Conservation (phyloP, 2,113 vertebrate genomes). For the Chrysochloris asiatica region DNA sequence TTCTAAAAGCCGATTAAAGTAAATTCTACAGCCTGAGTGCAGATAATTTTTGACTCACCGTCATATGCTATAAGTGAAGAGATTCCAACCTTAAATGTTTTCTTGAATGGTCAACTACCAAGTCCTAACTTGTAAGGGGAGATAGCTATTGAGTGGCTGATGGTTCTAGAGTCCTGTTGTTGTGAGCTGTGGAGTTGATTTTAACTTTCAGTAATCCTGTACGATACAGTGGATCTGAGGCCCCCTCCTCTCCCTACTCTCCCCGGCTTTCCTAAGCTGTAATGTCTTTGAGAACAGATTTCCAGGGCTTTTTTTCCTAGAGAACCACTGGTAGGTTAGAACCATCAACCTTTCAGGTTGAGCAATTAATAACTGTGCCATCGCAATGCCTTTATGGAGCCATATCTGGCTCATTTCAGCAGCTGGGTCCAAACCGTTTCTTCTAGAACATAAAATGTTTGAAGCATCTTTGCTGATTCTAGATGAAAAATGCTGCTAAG, state of each 20-base stretch:
- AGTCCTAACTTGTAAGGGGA: not conserved
- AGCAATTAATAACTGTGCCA: not conserved
- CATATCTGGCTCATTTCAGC: conserved; percentile 31
- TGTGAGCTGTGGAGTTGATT: not conserved
- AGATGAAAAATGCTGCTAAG: conserved; percentile 66
- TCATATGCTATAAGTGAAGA: not conserved
- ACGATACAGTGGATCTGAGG: not conserved
- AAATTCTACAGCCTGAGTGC: too few species aligned
- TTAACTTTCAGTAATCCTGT: not conserved
- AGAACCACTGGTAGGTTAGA: not conserved
- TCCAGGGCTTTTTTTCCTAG: not conserved
- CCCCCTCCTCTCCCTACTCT: too few species aligned
- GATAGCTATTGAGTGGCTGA: not conserved
- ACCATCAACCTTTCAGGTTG: not conserved
- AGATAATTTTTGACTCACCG: too few species aligned
- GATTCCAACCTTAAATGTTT: not conserved
- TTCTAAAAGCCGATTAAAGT: too few species aligned
- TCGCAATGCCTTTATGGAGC: not conserved
- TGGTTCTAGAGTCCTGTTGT: too few species aligned
- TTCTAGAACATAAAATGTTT: conserved; percentile 37
- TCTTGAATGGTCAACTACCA: not conserved
- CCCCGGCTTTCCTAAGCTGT: not conserved
- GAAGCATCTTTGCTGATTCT: conserved; percentile 75
- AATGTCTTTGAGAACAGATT: not conserved
- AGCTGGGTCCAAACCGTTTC: conserved; percentile 46